Base-by-base conservation (phyloP, 2,888 invertebrate species). In the Strigamia maritima region DNA sequence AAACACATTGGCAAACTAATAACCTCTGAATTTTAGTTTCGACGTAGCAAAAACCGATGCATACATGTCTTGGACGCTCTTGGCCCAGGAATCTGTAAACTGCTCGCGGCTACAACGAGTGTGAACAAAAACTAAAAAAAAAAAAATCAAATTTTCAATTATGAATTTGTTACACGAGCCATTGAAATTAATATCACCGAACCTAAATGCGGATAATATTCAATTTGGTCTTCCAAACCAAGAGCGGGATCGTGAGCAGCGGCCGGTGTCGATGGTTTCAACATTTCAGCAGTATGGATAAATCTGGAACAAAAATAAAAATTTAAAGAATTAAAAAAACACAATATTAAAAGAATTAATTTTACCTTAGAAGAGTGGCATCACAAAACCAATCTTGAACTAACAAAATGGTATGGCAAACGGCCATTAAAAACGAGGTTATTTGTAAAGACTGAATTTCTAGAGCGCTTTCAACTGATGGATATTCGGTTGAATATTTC, bases 361-460 rank as follows among this genome's bases (percentile, higher is more conserved):
- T 77, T 79, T 82, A 85, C 84, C 84, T 83, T 19, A 87, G 82
- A 26, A 87, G 82, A 86, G 94, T 94, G 80, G 94, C 91, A 86
- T 95, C 95, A 2, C 92, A 89, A 84, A 93, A 93, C 91, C 94
- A 95, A 85, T 97, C 97, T 84, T 96, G 93, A 0, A 94, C 92
- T 44, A 96, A 90, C 79, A 98, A 88, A 8, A 98, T 89, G 0
- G 96, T 91, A 86, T 98, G 96, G 83, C 97, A 97, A 49, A 97
- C 92, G 2, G 94, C 93, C 88, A 96, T 90, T 78, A 97, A 86
- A 85, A 94, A 94, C 0, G 95, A 91, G 16, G 94, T 90, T 80
- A 94, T 88, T 85, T 95, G 93, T 70, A 97, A 87, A 49, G 93
- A 92, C 82, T 92, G 81, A 22, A 81, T 81, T 79, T 81, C 81